Percentiles rank a stretch among this genome's conserved stretches.
phyloP scores from a whole-genome alignment of 2,888 invertebrate genomes.

The Ophion ventricosus region DNA sequence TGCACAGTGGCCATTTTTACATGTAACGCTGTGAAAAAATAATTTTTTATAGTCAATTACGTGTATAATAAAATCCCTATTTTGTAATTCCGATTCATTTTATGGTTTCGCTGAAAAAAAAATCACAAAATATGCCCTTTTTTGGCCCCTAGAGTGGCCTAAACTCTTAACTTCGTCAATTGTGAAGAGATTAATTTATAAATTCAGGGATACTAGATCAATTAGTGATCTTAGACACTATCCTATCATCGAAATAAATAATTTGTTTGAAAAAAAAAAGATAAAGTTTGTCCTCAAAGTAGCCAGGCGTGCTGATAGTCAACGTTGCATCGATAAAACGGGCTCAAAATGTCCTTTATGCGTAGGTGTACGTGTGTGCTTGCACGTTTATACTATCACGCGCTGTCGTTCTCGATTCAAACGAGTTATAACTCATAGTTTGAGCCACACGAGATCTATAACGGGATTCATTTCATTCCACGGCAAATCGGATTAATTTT shows the following conservation, averaged over 20 bases:
- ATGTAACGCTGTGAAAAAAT: no score
- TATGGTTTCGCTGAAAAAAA: no score
- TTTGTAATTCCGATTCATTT: no score
- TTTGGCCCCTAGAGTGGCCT: no score
- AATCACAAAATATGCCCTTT: no score
- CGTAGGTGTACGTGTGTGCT: background rate
- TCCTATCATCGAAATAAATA: background rate
- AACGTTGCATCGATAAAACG: background rate
- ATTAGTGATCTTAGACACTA: background rate
- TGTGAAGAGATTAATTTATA: no score
- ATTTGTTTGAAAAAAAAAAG: background rate
- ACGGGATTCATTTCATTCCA: slow-evolving; percentile 73
- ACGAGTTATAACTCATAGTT: slow-evolving; percentile 69
- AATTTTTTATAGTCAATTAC: no score
- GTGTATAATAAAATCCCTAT: no score
- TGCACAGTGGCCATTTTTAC: no score
- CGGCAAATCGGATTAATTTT: slow-evolving; percentile 76
- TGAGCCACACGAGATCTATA: slow-evolving; percentile 71
- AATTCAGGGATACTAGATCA: no score
- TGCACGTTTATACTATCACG: slow-evolving; percentile 18
- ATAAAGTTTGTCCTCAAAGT: background rate
- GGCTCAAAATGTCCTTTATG: background rate
- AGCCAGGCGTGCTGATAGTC: background rate
- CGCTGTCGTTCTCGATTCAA: slow-evolving; percentile 42
- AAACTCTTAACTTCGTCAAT: no score